Evolutionary conservation across 30 jellyfish, hydroid and myxozoan species (phyloP), one percentile per base, ranked within the genome.

Genomic region (Aurelia coerulea): DNA sequence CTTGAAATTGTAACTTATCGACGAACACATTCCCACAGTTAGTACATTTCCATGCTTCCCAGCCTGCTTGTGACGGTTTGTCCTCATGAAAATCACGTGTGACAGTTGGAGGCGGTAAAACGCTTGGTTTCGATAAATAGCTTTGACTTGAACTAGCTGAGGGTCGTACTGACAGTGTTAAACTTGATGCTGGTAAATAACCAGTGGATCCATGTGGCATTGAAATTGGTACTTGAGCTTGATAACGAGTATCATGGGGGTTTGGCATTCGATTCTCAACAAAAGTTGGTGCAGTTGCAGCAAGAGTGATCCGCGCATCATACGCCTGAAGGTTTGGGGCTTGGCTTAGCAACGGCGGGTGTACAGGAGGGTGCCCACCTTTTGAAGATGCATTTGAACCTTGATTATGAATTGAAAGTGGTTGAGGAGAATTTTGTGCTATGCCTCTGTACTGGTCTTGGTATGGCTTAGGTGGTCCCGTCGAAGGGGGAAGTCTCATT

Each of bases 281-380:
- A 15, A 35, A 79, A 10, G 86, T 66, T 39, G 87, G 59, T 46
- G 95, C 86, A 5, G 66, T 74, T 10, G 84, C 85, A 23, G 86
- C 77, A 16, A 79, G 84, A 5, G 91, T 62, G 18, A 73, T 42
- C 76, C 93, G 78, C 2, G 93, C 63, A 37, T 84, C 93, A 51
- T 84, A 84, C 51, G 73, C 73, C 42, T 81, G 89, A 17, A 88
- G 37, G 67, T 79, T 66, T 2, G 98, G 98, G 12, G 98, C 98
- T 84, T 93, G 98, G 68, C 97, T 93, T 16, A 93, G 87, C 41
- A 95, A 73, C 1, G 98, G 98, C 32, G 98, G 98, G 68, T 87
- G 97, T n/a, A 83, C 97, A 11, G 97, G 98, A 4, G 91, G 96
- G 11, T 63, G 97, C 14, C 90, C 95, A 35, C 69, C 56, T 34